Percentiles rank a stretch among this genome's conserved stretches.
Conservation (phyloP, 2,888 invertebrate species). For the Drosophila borborema region DNA sequence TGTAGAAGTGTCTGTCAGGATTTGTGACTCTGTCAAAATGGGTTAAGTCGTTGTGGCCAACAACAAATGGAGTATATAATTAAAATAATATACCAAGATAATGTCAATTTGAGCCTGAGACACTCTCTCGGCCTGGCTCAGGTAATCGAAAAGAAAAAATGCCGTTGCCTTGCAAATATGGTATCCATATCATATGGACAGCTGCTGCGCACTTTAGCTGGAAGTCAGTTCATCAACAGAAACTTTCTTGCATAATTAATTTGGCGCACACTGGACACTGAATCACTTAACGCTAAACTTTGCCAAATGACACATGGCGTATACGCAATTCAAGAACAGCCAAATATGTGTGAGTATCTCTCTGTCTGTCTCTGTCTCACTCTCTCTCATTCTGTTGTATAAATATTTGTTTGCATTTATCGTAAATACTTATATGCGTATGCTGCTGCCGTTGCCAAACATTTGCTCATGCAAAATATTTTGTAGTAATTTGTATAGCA, state of each 20-base stretch:
- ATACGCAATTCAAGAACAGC: slow-evolving; percentile 52
- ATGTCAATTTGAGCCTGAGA: background rate
- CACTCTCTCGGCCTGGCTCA: background rate
- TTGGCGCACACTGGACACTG: slow-evolving; percentile 29
- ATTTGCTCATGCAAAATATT: slow-evolving; percentile 72
- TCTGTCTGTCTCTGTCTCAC: background rate
- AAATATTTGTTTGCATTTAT: slow-evolving; percentile 64
- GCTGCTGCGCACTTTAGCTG: background rate
- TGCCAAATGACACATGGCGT: slow-evolving; percentile 50
- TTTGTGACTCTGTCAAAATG: slow-evolving; percentile 42
- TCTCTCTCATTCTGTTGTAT: background rate
- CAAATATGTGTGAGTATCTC: background rate
- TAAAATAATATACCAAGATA: slow-evolving; percentile 1
- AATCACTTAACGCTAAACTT: slow-evolving; percentile 51
- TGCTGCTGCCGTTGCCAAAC: slow-evolving; percentile 25
- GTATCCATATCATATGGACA: background rate
- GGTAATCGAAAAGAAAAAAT: slow-evolving; percentile 20
- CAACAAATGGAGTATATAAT: background rate
- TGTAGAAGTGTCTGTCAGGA: slow-evolving; percentile 41
- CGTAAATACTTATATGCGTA: slow-evolving; percentile 68
- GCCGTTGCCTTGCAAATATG: background rate
- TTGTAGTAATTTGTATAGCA: slow-evolving; percentile 71
- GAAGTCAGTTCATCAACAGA: slow-evolving; percentile 29
- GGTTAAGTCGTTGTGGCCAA: slow-evolving; percentile 45
- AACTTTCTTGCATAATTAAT: slow-evolving; percentile 44